phyloP scores from a whole-genome alignment of 2,888 invertebrate species.

The Caenorhabditis sp. region DNA sequence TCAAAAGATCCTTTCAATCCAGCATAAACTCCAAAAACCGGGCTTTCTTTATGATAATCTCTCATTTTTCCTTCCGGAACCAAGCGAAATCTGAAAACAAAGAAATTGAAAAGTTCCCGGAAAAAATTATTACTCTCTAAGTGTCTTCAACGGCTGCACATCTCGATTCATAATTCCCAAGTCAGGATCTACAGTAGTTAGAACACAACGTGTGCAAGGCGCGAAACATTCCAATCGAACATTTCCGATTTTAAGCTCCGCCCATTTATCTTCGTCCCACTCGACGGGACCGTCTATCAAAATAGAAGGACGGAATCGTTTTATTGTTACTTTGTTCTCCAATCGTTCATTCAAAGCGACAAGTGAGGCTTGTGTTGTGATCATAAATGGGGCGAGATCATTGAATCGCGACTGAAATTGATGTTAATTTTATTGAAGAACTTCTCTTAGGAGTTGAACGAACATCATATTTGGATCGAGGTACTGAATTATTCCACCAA shows the following conservation, averaged over 20 bases:
- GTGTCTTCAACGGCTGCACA: conserved; percentile 40
- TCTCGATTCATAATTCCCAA: conserved; percentile 39
- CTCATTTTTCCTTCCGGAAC: conserved; percentile 49
- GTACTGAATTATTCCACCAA: conserved; percentile 52
- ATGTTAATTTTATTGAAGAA: background rate
- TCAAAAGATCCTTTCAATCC: conserved; percentile 21
- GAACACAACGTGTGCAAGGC: conserved; percentile 47
- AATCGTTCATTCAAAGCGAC: conserved; percentile 39
- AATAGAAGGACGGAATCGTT: conserved; percentile 49
- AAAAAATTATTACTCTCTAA: conserved; percentile 18
- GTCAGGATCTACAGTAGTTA: conserved; percentile 44
- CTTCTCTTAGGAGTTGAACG: too few species aligned
- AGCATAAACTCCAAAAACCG: conserved; percentile 48
- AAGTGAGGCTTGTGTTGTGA: conserved; percentile 38
- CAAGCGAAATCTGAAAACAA: conserved; percentile 34
- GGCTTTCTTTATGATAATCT: conserved; percentile 33
- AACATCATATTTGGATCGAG: conserved; percentile 48
- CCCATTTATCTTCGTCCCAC: conserved; percentile 56
- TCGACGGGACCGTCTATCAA: conserved; percentile 35
- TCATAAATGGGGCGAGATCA: conserved; percentile 45
- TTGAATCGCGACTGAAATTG: conserved; percentile 43
- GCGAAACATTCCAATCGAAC: conserved; percentile 44
- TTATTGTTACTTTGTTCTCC: conserved; percentile 16
- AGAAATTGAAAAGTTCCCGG: background rate
- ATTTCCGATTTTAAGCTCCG: conserved; percentile 40